A percentile compares a stretch with the other conserved stretches of the same genome.
These are phyloP conservation scores for Dendrolimus pini DNA, from an alignment of 2,888 invertebrate species.

Conservation along the genomic window DNA sequence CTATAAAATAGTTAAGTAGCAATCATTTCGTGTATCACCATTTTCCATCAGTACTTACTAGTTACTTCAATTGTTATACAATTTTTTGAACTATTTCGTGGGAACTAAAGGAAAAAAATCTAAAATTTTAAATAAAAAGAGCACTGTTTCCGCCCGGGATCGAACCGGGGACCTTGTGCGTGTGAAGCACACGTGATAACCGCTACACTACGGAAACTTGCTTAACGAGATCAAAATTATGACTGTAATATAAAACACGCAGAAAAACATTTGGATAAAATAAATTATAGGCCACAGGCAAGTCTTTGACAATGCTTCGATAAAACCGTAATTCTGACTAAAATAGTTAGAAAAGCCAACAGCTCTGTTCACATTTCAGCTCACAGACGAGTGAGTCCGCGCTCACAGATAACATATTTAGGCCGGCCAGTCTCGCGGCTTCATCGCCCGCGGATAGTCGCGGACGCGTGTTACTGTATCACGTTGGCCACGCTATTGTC, in stretches of 20 bases:
- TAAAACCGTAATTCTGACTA: slow-evolving; percentile 21
- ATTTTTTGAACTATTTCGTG: no score
- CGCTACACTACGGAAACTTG: slow-evolving; percentile 84
- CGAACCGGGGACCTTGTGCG: slow-evolving; percentile 85
- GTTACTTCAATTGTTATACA: no score
- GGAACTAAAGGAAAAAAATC: background rate
- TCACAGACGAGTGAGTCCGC: slow-evolving; percentile 8
- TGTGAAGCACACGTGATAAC: slow-evolving; percentile 89
- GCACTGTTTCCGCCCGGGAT: slow-evolving; percentile 81
- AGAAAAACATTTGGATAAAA: background rate
- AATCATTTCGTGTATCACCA: no score
- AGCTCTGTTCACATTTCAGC: background rate
- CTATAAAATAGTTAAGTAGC: no score
- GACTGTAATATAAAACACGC: background rate
- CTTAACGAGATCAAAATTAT: slow-evolving; percentile 65
- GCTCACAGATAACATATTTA: background rate
- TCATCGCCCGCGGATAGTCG: slow-evolving; percentile 66
- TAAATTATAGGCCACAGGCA: background rate
- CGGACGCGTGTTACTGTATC: slow-evolving; percentile 49
- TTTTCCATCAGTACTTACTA: no score
- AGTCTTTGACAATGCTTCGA: background rate
- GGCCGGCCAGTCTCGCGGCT: slow-evolving; percentile 61
- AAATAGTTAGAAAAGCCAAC: slow-evolving; percentile 41
- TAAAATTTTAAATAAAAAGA: slow-evolving; percentile 12
- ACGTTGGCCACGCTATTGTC: slow-evolving; percentile 54